Evolutionary conservation across 2,113 vertebrate species (phyloP), one percentile per base, ranked within the genome.

Genomic region (Castor canadensis): DNA sequence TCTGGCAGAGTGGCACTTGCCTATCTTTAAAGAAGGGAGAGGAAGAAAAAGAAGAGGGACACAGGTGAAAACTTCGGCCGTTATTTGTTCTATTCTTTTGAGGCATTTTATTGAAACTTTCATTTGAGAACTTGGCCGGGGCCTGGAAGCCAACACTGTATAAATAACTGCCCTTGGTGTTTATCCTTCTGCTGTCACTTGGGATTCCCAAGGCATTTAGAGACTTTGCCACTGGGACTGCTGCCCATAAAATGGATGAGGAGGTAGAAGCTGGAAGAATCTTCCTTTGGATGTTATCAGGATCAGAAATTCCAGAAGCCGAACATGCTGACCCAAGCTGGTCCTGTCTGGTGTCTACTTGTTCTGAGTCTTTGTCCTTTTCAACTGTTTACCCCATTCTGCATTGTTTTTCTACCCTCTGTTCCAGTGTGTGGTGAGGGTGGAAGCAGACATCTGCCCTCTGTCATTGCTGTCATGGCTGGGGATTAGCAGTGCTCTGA

Each of bases 151-250:
- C 6, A 22, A 83, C 83, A 10, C 77, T 38, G 1, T 86, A 60
- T 95, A 82, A 96, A 95, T 92, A 94, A 77, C 67, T 40, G 17
- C 47, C 13, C 86, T 71, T 9, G 19, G 43, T 91, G 91, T 92
- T 93, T 66, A 86, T 72, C 92, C 62, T 66, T 86, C 49, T 45
- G 43, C 77, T 32, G n/a, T 85, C 67, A 1, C 82, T 89, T n/a
- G 91, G 89, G 93, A 91, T 87, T 92, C 60, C 19, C 32, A 4
- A 54, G 58, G 58, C 94, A 58, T 67, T 72, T 67, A 71, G 85
- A 92, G 60, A 66, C 85, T 87, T 83, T 72, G 76, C 58, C 45
- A 60, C 66, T 62, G 90, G 96, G 84, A 87, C 75, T 38, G 93
- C n/a, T 84, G 93, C 87, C 85, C 12, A 3, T n/a, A 20, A 69